These are phyloP conservation scores for Capreolus pygargus DNA, from an alignment of 2,113 vertebrate genomes.

Conservation along the genomic window DNA sequence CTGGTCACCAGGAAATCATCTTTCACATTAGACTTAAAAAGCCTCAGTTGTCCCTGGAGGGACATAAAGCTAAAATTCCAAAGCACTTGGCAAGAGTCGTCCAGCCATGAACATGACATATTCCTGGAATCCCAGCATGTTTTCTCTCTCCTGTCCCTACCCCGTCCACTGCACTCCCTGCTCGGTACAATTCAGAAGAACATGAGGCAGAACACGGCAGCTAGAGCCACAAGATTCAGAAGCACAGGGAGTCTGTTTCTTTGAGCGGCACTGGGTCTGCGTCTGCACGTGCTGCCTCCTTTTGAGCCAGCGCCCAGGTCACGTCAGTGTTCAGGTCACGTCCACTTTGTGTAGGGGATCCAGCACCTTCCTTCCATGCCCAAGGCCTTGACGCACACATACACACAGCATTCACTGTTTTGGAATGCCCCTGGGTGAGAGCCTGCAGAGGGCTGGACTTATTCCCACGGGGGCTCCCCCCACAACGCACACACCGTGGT, in stretches of 20 bases:
- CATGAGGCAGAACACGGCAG: background rate
- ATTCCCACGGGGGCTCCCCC: background rate
- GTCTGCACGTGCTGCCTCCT: background rate
- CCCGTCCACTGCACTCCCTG: background rate
- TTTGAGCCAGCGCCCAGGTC: background rate
- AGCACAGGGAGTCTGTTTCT: background rate
- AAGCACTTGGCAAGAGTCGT: background rate
- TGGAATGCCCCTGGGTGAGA: background rate
- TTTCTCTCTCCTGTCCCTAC: background rate
- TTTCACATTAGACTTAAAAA: constrained; percentile 43
- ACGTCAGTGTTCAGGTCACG: background rate
- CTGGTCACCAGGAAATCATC: constrained; percentile 35
- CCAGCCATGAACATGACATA: background rate
- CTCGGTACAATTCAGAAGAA: background rate
- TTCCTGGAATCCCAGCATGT: background rate
- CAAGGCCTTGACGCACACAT: background rate
- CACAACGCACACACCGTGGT: background rate
- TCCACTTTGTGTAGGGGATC: background rate
- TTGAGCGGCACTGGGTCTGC: background rate
- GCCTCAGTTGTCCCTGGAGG: background rate
- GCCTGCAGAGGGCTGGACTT: constrained; percentile 17
- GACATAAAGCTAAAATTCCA: constrained; percentile 49
- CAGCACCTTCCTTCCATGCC: background rate
- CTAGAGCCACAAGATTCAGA: accelerated
- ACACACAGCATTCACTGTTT: background rate